These are phyloP conservation scores for Heliconius melpomene DNA, from an alignment of 1,140 invertebrate genomes.

Conservation along the genomic window DNA sequence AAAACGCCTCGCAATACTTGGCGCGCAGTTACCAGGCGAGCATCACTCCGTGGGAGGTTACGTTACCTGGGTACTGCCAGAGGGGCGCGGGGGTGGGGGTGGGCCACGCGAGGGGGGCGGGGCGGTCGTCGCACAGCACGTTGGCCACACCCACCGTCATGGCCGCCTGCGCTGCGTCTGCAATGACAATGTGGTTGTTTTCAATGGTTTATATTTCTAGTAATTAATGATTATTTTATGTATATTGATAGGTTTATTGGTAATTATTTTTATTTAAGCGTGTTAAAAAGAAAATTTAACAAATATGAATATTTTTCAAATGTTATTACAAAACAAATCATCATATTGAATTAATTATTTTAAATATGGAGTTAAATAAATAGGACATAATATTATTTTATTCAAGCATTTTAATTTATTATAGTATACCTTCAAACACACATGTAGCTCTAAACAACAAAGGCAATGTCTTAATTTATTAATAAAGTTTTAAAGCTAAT, in stretches of 20 bases:
- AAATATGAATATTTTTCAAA: too few species aligned
- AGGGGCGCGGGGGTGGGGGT: conserved; percentile 83
- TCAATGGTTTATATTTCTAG: conserved; percentile 3
- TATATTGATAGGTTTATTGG: background rate
- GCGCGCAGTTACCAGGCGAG: conserved; percentile 77
- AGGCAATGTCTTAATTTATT: too few species aligned
- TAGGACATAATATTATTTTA: too few species aligned
- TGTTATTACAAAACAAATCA: too few species aligned
- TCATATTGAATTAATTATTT: too few species aligned
- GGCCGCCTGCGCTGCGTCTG: conserved; percentile 81
- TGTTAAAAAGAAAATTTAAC: too few species aligned
- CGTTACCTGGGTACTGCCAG: conserved; percentile 88
- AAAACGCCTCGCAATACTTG: conserved; percentile 75
- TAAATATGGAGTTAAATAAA: too few species aligned
- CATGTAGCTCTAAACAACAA: too few species aligned
- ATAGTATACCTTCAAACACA: too few species aligned
- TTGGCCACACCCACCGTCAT: conserved; percentile 82
- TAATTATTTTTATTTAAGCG: too few species aligned
- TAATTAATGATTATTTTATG: background rate
- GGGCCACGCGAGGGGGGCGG: conserved; percentile 74
- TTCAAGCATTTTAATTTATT: too few species aligned
- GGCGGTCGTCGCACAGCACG: conserved; percentile 77
- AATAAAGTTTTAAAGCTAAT: too few species aligned
- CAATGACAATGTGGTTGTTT: conserved; percentile 55
- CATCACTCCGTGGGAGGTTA: conserved; percentile 65